Percentiles rank a stretch among this genome's conserved stretches.
Evolutionary conservation across 2,888 invertebrate genomes (phyloP).

Genomic region (Ecliptopera silaceata): DNA sequence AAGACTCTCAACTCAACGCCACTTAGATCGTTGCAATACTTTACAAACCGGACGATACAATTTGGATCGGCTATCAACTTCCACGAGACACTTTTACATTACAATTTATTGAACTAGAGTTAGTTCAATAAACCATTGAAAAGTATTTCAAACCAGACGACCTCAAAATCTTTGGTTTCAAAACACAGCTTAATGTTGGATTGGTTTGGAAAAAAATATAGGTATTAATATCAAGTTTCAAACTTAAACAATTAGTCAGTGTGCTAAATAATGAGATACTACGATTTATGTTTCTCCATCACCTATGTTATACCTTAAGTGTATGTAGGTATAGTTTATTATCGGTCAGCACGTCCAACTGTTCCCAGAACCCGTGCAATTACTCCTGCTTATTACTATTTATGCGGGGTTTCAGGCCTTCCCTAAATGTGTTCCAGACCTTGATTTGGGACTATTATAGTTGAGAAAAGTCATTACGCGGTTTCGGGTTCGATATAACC

Average conservation of each 20-base stretch:
- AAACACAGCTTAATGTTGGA: too few species aligned
- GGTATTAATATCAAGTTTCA: too few species aligned
- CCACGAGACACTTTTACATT: constrained; percentile 11
- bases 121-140: too few species aligned
- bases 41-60: constrained; percentile 3
- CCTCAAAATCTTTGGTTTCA: too few species aligned
- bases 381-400: constrained; percentile 10
- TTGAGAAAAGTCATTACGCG: not conserved
- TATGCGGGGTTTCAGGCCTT: not conserved
- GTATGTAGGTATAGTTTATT: not conserved
- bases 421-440: not conserved
- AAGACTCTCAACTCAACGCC: not conserved
- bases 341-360: constrained; percentile 5
- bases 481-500: not conserved
- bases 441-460: too few species aligned
- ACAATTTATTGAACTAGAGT: constrained; percentile 8
- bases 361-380: constrained; percentile 1
- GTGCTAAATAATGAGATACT: too few species aligned
- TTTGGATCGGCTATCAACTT: constrained; percentile 21
- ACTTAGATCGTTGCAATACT: not conserved
- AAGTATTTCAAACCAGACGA: not conserved
- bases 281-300: too few species aligned
- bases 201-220: too few species aligned
- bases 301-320: too few species aligned
- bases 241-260: too few species aligned